Evolutionary conservation across 1,140 invertebrate species (phyloP).

Genomic region (Mycetomoellerius zeteki): DNA sequence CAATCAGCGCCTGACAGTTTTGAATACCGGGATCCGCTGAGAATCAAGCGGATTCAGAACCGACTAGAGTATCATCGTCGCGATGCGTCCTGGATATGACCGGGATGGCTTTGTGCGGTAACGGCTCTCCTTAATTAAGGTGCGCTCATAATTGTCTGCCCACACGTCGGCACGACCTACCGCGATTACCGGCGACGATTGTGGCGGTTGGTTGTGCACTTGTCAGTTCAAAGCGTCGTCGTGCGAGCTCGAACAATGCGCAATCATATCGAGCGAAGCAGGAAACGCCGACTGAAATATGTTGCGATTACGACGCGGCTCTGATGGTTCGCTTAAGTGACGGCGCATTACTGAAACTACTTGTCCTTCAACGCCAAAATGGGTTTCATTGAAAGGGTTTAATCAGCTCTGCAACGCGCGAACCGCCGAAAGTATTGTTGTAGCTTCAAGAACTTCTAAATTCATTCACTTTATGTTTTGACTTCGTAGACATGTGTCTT

Average conservation of each 20-base stretch:
- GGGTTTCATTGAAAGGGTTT: conserved; percentile 23
- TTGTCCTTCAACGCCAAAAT: neutral
- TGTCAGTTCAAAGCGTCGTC: conserved; percentile 65
- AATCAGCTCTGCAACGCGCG: neutral
- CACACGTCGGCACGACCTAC: conserved; percentile 37
- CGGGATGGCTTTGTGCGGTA: conserved; percentile 67
- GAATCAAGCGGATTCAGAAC: conserved; percentile 35
- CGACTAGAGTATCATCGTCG: conserved; percentile 60
- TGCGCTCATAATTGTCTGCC: conserved; percentile 81
- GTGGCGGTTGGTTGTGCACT: conserved; percentile 66
- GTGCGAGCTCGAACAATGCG: conserved; percentile 40
- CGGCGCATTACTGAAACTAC: neutral
- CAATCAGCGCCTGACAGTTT: neutral
- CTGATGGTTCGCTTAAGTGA: conserved; percentile 17
- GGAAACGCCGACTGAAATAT: conserved; percentile 40
- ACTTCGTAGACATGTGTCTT: too few species aligned
- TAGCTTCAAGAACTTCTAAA: neutral
- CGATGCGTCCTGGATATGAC: conserved; percentile 21
- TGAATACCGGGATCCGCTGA: conserved; percentile 35
- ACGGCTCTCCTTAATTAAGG: conserved; percentile 82
- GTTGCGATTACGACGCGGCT: conserved; percentile 19
- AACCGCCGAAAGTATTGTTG: neutral
- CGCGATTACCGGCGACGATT: conserved; percentile 50
- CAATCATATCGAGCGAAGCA: conserved; percentile 8
- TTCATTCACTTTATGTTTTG: too few species aligned